These are phyloP conservation scores for Piprites chloris DNA, from an alignment of 2,113 vertebrate genomes.

Conservation along the genomic window DNA sequence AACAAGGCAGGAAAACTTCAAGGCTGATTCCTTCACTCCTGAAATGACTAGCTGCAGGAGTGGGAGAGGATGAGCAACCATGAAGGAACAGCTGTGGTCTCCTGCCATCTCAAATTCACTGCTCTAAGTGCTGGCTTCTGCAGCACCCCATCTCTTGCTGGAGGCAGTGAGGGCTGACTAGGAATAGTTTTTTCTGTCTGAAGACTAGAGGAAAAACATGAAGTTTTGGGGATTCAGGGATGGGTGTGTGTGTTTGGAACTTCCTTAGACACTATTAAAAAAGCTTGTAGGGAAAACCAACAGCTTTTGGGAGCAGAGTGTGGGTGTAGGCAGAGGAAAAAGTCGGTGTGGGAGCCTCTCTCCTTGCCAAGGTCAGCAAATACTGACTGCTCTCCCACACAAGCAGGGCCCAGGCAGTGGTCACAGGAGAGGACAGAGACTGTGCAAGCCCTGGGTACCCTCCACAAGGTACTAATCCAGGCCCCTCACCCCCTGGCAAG, in stretches of 20 bases:
- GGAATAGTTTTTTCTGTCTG: not conserved
- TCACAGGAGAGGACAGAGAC: not conserved
- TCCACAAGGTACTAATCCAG: not conserved
- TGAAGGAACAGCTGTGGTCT: conserved; percentile 16
- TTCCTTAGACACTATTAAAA: not conserved
- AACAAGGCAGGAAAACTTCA: conserved; percentile 8
- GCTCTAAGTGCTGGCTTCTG: not conserved
- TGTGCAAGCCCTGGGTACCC: not conserved
- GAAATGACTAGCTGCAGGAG: not conserved
- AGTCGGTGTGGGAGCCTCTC: not conserved
- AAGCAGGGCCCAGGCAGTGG: not conserved
- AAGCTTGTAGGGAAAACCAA: not conserved
- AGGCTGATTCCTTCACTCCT: not conserved
- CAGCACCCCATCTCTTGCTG: not conserved
- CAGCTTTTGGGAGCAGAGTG: not conserved
- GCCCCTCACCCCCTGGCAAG: conserved; percentile 36
- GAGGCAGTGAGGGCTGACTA: not conserved
- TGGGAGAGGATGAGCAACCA: conserved; percentile 40
- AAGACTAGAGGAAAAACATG: not conserved
- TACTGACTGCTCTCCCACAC: not conserved
- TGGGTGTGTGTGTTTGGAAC: accelerated
- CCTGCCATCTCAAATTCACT: not conserved
- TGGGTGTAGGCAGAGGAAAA: not conserved
- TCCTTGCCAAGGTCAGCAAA: not conserved
- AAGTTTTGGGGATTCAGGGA: not conserved